Evolutionary conservation across 2,113 vertebrate genomes (phyloP).

Genomic region (Dasypus novemcinctus): DNA sequence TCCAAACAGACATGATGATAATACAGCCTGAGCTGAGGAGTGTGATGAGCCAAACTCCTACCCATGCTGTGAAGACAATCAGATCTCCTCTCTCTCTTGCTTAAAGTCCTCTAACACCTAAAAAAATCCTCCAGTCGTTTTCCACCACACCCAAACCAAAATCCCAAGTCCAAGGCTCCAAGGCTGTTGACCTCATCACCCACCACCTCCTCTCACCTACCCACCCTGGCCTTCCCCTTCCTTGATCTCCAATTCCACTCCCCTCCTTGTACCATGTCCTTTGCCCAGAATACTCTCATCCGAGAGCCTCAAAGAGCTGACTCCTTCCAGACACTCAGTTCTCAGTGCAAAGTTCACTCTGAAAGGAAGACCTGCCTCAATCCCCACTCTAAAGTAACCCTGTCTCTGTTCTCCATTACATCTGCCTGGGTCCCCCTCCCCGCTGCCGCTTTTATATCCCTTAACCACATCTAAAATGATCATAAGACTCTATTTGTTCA

Average conservation of each 20-base stretch:
- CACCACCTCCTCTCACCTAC: rapidly evolving
- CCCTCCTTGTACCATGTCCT: background rate
- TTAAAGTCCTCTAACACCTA: background rate
- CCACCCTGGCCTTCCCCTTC: background rate
- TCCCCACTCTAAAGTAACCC: background rate
- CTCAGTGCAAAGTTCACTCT: background rate
- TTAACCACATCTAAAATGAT: background rate
- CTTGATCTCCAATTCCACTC: background rate
- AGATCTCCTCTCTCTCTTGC: background rate
- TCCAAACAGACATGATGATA: background rate
- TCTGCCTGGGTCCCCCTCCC: background rate
- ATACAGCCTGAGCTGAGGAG: too few relatives aligned
- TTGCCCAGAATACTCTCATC: background rate
- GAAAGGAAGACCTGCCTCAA: background rate
- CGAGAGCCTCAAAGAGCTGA: background rate
- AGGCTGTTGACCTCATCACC: background rate
- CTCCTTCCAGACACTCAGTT: background rate
- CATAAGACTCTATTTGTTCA: background rate
- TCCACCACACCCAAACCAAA: background rate
- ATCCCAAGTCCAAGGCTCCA: background rate
- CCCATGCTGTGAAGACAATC: background rate
- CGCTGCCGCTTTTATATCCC: too few relatives aligned
- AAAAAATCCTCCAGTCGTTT: background rate
- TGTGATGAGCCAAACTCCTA: too few relatives aligned
- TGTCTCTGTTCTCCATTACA: too few relatives aligned